Conservation (phyloP, 2,797 vertebrate species). For the Etheostoma perlongum region DNA sequence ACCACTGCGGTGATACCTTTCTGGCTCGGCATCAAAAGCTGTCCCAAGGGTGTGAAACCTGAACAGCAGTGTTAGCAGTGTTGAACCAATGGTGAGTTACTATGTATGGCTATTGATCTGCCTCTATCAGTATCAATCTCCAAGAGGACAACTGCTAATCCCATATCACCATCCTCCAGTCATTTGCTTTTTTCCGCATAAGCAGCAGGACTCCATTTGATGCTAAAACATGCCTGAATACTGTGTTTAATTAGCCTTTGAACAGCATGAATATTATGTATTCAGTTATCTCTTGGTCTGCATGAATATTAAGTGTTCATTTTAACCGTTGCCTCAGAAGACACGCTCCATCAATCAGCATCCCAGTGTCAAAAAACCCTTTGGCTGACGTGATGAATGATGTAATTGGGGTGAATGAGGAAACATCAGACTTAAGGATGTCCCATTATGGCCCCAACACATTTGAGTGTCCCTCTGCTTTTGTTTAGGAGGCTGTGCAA, state of each 20-base stretch:
- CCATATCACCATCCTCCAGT: slow-evolving; percentile 32
- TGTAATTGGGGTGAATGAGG: slow-evolving; percentile 64
- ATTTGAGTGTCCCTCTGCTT: slow-evolving; percentile 43
- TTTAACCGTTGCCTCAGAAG: slow-evolving; percentile 49
- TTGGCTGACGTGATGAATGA: slow-evolving; percentile 66
- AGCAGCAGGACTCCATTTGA: slow-evolving; percentile 44
- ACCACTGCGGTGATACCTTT: slow-evolving; percentile 31
- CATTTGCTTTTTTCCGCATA: slow-evolving; percentile 28
- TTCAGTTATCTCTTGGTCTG: slow-evolving; percentile 52
- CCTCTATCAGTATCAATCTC: slow-evolving; percentile 58
- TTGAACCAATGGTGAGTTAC: slow-evolving; percentile 51
- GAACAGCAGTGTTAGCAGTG: slow-evolving; percentile 44
- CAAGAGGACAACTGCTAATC: slow-evolving; percentile 45
- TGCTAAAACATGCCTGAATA: slow-evolving; percentile 53
- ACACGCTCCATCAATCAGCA: slow-evolving; percentile 58
- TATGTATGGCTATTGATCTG: slow-evolving; percentile 53
- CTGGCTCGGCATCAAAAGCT: slow-evolving; percentile 36
- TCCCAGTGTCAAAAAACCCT: slow-evolving; percentile 54
- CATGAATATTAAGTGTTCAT: slow-evolving; percentile 73
- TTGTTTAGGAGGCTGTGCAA: slow-evolving; percentile 67
- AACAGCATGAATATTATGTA: slow-evolving; percentile 52
- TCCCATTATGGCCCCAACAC: slow-evolving; percentile 24
- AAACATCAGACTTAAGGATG: slow-evolving; percentile 42
- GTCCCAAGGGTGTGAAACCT: slow-evolving; percentile 42
- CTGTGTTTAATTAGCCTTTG: slow-evolving; percentile 61